Base-by-base conservation (phyloP, 2,113 vertebrate species). In the Actinemys pallida region DNA sequence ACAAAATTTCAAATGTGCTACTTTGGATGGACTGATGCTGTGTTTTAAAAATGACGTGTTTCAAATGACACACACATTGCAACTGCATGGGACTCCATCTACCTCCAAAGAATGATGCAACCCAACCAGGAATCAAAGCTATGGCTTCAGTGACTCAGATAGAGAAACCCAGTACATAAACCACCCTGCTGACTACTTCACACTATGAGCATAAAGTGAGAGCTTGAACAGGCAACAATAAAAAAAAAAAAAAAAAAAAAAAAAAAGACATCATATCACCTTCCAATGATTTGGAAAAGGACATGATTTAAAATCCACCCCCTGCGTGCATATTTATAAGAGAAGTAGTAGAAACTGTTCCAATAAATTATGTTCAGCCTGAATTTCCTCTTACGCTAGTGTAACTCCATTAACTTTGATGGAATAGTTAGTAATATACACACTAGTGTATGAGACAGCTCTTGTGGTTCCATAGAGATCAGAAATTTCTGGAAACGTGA, bases 191-290 rank as follows among this genome's bases (percentile, higher is more conserved):
- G 3, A 0, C 24, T 75, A 45, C n/a, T 92, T 83, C 86, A 86
- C 2, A 0, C 62, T 0, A 0, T 19, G 79, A 62, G 31, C 0
- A 0, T 4, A 56, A 35, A 96, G 8, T 2, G 79, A 89, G 39
- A 87, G 72, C 75, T 84, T 90, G 62, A 78, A 94, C 83, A 83
- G 42, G 25, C 75, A 42, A 31, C 1, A 13, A 25, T 39, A 45
- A 45, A 6, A 45, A 45, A 45, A 45, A 42, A 42, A 42, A 19
- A 42, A 42, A 42, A 19, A 35, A 39, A 39, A 39, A 39, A 39
- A 39, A 39, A 39, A 39, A 39, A 39, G 39, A 39, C 39, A 39
- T 39, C 81, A 84, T 86, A 5, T 56, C n/a, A 86, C 8, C 11
- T 59, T 72, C 62, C n/a, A 47, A 24, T 1, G 1, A 52, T 24